Base-by-base conservation (phyloP, 2,797 vertebrate species). In the Phalloptychus januarius region DNA sequence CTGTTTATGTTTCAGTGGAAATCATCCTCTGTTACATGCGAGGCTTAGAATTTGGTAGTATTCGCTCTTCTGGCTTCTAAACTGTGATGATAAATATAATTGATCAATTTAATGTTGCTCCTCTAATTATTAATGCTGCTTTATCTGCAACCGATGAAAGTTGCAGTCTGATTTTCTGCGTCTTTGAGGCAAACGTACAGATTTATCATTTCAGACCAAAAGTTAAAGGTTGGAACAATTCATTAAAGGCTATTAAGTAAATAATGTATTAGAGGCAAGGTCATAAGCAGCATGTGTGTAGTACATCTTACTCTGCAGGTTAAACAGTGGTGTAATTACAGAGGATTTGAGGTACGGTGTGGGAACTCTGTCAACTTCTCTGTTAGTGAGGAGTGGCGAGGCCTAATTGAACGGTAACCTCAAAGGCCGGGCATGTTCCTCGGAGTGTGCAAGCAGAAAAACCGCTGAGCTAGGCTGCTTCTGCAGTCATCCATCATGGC, bases 271-370 rank as follows among this genome's bases (percentile, higher is more conserved):
- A 90, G 92, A 94, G 94, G 93, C 87, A 70, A 83, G 93, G 96
- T 96, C 90, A 92, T 94, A 92, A 93, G 88, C 92, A 92, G 92
- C 96, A 96, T 95, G 48, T 94, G 95, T 96, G 95, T 93, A 61
- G 94, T 93, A 94, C 95, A 95, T 96, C 96, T 96, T 95, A 96
- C 94, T 94, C 73, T 70, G 82, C 92, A 92, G 93, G 94, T 96
- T 97, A 96, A 95, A 96, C 95, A 96, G 96, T 96, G 94, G 93
- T 96, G 96, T 97, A 97, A 97, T 98, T 97, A 97, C 96, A 96
- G 95, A 96, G 96, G 96, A 89, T 90, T 84, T 73, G 71, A 77
- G 77, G 71, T 78, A 84, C 74, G 25, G 25, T 74, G 74, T 73
- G 71, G 91, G 86, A 86, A 87, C 82, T 83, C 83, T 82, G 87